Percentiles rank a stretch among this genome's conserved stretches.
Evolutionary conservation across 2,888 invertebrate species (phyloP).

Genomic region (Athalia cordata): DNA sequence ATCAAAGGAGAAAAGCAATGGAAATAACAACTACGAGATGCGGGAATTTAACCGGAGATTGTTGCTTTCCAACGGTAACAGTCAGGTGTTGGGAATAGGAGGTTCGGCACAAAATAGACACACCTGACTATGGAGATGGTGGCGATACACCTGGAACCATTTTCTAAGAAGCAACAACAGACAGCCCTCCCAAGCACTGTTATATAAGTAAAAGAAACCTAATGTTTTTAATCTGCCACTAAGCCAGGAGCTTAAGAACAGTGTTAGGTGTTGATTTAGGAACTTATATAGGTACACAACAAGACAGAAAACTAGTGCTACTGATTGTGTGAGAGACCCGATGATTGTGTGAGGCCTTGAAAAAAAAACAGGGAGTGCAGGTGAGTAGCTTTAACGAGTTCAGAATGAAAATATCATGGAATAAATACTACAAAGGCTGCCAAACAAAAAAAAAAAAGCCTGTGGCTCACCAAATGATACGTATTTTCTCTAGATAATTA

Average conservation of each 20-base stretch:
- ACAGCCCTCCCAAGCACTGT: slow-evolving; percentile 63
- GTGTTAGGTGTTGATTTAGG: slow-evolving; percentile 38
- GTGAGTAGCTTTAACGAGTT: slow-evolving; percentile 29
- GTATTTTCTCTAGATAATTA: slow-evolving; percentile 21
- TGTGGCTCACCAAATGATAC: slow-evolving; percentile 27
- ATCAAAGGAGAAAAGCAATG: slow-evolving; percentile 79
- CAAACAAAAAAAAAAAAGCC: background rate
- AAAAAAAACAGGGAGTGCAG: background rate
- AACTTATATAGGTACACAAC: slow-evolving; percentile 33
- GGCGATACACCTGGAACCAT: slow-evolving; percentile 68
- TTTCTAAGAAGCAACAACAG: slow-evolving; percentile 68
- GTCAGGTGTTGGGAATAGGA: slow-evolving; percentile 74
- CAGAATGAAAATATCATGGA: background rate
- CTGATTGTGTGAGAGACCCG: slow-evolving; percentile 18
- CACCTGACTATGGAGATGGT: slow-evolving; percentile 72
- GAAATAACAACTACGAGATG: slow-evolving; percentile 88
- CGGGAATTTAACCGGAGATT: slow-evolving; percentile 79
- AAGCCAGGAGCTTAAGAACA: slow-evolving; percentile 37
- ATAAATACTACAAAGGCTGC: background rate
- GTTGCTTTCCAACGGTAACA: slow-evolving; percentile 66
- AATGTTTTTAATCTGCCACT: slow-evolving; percentile 41
- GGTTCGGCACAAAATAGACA: slow-evolving; percentile 72
- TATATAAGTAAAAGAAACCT: slow-evolving; percentile 59
- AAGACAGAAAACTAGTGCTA: slow-evolving; percentile 40
- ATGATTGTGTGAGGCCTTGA: slow-evolving; percentile 5